Evolutionary conservation across 2,888 invertebrate genomes (phyloP), one percentile per base, ranked within the genome.

Genomic region (Sicus ferrugineus): DNA sequence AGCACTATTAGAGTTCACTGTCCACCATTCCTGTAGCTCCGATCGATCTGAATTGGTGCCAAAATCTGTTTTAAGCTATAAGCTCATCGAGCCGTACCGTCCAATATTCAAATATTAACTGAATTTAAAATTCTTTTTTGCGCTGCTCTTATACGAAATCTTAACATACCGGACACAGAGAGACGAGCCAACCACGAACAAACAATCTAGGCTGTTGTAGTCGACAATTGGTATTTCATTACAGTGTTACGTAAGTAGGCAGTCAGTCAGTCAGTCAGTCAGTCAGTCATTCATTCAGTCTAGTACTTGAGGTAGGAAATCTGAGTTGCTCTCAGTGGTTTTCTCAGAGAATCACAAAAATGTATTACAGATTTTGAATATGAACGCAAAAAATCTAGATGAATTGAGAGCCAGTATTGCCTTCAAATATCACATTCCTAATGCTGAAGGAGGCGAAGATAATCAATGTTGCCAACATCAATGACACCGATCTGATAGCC

Each of bases 201-300:
- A 70, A 65, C 62, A 71, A 30, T 73, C 70, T 71, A 58, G 21
- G 56, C 59, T 38, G 21, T 63, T 34, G 31, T 54, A 69, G 50
- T 61, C 28, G 16, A 50, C 50, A 59, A 16, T 48, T 66, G 81
- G 82, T 82, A 77, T 81, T 75, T 59, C 73, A 77, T 82, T 81
- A 76, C 80, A 78, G 42, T 54, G 26, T 70, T 68, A 63, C 34
- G 58, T 11, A 52, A 48, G 54, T 26, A 63, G 31, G 28, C 31
- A 50, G 19, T 52, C 63, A 73, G 71, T 73, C 72, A 70, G 69
- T n/a, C n/a, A n/a, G n/a, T n/a, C n/a, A n/a, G n/a, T n/a, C n/a
- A n/a, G n/a, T n/a, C n/a, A n/a, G n/a, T n/a, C n/a, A n/a, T n/a
- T n/a, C n/a, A n/a, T n/a, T n/a, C n/a, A n/a, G n/a, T n/a, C n/a